phyloP scores from a whole-genome alignment of 2,113 vertebrate genomes.

The Cygnus buccinator region DNA sequence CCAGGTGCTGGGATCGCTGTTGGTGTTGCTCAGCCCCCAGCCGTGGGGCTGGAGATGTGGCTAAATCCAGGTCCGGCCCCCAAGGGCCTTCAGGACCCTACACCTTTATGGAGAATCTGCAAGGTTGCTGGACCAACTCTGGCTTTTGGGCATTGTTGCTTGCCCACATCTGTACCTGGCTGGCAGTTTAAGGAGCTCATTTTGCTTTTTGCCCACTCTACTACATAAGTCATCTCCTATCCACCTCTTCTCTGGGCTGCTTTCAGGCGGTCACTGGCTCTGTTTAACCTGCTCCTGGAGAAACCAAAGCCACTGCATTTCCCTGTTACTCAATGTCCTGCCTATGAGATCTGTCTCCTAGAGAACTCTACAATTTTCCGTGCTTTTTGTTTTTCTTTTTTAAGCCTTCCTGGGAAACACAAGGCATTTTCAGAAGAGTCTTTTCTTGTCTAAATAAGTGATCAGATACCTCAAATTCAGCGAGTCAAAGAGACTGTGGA shows the following conservation, averaged over 20 bases:
- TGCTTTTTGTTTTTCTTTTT: neutral
- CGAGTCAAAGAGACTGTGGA: neutral
- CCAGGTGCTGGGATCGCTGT: neutral
- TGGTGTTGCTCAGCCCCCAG: neutral
- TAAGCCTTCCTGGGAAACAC: neutral
- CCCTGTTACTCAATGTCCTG: no score
- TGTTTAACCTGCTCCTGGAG: neutral
- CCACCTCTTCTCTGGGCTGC: neutral
- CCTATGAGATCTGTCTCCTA: neutral
- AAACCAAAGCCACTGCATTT: neutral
- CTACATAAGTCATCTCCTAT: neutral
- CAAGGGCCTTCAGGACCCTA: neutral
- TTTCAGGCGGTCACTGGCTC: neutral
- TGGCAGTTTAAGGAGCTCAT: neutral
- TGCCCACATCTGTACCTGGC: no score
- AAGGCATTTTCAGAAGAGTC: neutral
- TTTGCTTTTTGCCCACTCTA: neutral
- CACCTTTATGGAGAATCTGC: neutral
- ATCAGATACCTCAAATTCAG: neutral
- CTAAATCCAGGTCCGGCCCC: neutral
- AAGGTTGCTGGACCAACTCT: neutral
- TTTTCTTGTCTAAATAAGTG: neutral
- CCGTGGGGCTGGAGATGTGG: neutral
- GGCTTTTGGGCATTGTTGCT: neutral
- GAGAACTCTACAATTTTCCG: neutral